phyloP scores from a whole-genome alignment of 2,888 invertebrate genomes.

The Plusia festucae region DNA sequence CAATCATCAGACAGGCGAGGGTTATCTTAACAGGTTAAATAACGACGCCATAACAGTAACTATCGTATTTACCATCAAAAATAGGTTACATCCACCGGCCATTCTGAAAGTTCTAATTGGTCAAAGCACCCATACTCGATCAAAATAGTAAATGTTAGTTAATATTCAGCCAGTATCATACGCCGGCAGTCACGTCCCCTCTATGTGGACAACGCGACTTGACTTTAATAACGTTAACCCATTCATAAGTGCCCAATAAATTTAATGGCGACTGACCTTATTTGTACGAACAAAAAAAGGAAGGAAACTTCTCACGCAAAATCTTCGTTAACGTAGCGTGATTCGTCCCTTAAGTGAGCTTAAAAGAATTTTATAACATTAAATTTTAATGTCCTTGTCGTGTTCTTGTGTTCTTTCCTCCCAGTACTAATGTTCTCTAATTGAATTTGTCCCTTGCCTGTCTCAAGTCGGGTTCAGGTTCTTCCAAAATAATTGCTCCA shows the following conservation, averaged over 20 bases:
- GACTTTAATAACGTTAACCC: conserved; percentile 70
- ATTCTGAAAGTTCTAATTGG: conserved; percentile 56
- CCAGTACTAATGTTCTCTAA: conserved; percentile 57
- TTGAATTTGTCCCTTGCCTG: conserved; percentile 69
- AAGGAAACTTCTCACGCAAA: conserved; percentile 58
- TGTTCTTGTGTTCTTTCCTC: conserved; percentile 48
- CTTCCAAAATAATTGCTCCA: conserved; percentile 75
- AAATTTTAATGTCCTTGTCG: conserved; percentile 51
- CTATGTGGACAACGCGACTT: conserved; percentile 70
- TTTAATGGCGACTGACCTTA: conserved; percentile 58
- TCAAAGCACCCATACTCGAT: conserved; percentile 56
- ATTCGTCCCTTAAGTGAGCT: conserved; percentile 45
- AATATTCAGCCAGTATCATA: conserved; percentile 71
- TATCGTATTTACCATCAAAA: conserved; percentile 32
- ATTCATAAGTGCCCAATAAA: conserved; percentile 73
- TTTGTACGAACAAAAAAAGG: conserved; percentile 30
- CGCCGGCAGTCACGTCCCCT: conserved; percentile 76
- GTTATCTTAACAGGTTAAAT: conserved; percentile 44
- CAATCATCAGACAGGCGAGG: conserved; percentile 35
- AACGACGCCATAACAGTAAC: conserved; percentile 35
- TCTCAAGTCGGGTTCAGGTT: conserved; percentile 65
- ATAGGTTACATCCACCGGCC: conserved; percentile 39
- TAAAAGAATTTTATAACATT: conserved; percentile 40
- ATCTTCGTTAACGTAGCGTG: conserved; percentile 59
- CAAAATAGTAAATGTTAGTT: conserved; percentile 73